phyloP scores from a whole-genome alignment of 2,113 vertebrate genomes.

The Heteronetta atricapilla region DNA sequence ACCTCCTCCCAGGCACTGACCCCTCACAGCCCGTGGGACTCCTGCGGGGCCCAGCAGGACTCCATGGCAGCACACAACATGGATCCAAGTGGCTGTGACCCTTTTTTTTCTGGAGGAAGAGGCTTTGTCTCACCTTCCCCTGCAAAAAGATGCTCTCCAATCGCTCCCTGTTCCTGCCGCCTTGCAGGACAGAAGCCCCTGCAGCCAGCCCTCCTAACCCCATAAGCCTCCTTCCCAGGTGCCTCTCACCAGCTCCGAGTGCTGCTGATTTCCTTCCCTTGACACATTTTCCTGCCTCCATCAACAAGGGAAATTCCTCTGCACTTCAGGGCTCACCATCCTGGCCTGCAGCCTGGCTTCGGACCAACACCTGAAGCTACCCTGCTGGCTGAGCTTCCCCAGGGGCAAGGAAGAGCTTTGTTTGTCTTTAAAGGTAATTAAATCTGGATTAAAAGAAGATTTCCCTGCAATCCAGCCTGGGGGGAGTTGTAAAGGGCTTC shows the following conservation, averaged over 20 bases:
- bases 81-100: neutral
- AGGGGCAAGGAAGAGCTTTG: constrained; percentile 16
- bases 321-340: neutral
- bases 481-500: neutral
- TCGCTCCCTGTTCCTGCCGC: neutral
- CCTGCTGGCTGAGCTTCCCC: constrained; percentile 7
- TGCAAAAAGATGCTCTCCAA: neutral
- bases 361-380: neutral
- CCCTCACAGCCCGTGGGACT: neutral
- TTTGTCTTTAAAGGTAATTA: constrained; percentile 55
- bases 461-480: neutral
- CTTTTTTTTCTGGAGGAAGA: neutral
- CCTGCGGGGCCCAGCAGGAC: neutral
- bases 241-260: neutral
- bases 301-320: neutral
- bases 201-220: neutral
- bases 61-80: neutral
- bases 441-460: constrained; percentile 17
- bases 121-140: neutral
- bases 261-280: neutral
- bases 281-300: neutral
- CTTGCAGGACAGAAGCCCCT: neutral
- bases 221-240: neutral
- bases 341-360: constrained; percentile 1
- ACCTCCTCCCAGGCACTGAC: neutral